These are phyloP conservation scores for Cataglyphis livida DNA, from an alignment of 2,888 invertebrate species.

Conservation along the genomic window DNA sequence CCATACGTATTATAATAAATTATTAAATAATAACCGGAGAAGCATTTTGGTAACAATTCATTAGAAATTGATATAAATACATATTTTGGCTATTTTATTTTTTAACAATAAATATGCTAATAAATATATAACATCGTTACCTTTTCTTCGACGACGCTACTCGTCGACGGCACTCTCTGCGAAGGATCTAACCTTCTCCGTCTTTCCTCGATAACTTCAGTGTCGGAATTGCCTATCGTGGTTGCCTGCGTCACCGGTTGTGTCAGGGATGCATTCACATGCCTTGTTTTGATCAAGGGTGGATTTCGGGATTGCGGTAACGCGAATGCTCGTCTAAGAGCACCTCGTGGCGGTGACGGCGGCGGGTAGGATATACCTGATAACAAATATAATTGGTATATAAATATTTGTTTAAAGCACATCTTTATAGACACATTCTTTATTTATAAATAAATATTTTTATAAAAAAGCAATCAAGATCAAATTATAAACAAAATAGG, in stretches of 20 bases:
- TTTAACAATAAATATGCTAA: background rate
- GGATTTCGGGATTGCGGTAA: slow-evolving; percentile 91
- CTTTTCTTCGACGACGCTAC: slow-evolving; percentile 83
- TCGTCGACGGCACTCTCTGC: slow-evolving; percentile 81
- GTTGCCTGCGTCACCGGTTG: slow-evolving; percentile 77
- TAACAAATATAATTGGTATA: slow-evolving; percentile 20
- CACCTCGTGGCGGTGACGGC: slow-evolving; percentile 89
- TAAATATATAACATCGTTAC: slow-evolving; percentile 60
- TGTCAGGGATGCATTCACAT: slow-evolving; percentile 88
- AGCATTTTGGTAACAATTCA: background rate
- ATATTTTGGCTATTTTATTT: slow-evolving; percentile 6
- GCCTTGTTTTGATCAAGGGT: slow-evolving; percentile 92
- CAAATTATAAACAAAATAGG: background rate
- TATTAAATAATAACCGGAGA: background rate
- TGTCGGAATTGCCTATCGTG: slow-evolving; percentile 79
- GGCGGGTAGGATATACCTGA: slow-evolving; percentile 93
- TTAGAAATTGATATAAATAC: background rate
- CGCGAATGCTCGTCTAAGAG: slow-evolving; percentile 87
- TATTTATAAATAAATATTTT: background rate
- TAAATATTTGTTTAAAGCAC: background rate
- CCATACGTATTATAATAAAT: background rate
- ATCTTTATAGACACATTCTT: background rate
- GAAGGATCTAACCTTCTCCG: slow-evolving; percentile 81
- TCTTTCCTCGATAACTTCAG: slow-evolving; percentile 83
- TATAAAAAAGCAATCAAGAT: background rate